A percentile compares a stretch with the other conserved stretches of the same genome.
Evolutionary conservation across 2,113 vertebrate genomes (phyloP).

Genomic region (Sylvilagus bachmani): DNA sequence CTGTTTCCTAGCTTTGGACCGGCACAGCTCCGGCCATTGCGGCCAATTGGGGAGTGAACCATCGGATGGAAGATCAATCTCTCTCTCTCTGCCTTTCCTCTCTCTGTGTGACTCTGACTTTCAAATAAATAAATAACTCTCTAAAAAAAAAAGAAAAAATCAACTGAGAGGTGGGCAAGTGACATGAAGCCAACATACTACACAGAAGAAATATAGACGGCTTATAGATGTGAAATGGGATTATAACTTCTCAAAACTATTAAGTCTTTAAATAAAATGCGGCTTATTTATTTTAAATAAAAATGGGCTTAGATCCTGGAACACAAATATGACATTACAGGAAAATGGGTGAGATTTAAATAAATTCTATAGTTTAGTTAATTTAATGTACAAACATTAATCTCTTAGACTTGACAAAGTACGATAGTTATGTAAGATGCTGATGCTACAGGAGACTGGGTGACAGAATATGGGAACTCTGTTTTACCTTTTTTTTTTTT

Average conservation of each 20-base stretch:
- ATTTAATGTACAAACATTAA: background rate
- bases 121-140: too few relatives aligned
- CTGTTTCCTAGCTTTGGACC: too few relatives aligned
- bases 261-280: background rate
- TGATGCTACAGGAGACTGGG: background rate
- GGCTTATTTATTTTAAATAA: too few relatives aligned
- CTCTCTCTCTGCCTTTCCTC: too few relatives aligned
- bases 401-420: background rate
- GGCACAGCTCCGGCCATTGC: too few relatives aligned
- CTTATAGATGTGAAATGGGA: background rate
- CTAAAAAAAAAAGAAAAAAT: too few relatives aligned
- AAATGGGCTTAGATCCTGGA: background rate
- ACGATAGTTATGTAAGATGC: background rate
- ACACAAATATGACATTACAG: background rate
- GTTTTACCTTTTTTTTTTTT: too few relatives aligned
- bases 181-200: background rate
- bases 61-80: too few relatives aligned
- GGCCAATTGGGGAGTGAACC: too few relatives aligned
- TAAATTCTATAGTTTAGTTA: background rate
- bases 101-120: too few relatives aligned
- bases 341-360: background rate
- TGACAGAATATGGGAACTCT: background rate
- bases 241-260: background rate
- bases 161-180: background rate
- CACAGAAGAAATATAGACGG: background rate